phyloP scores from a whole-genome alignment of 1,140 invertebrate genomes.

The Magallana gigas region DNA sequence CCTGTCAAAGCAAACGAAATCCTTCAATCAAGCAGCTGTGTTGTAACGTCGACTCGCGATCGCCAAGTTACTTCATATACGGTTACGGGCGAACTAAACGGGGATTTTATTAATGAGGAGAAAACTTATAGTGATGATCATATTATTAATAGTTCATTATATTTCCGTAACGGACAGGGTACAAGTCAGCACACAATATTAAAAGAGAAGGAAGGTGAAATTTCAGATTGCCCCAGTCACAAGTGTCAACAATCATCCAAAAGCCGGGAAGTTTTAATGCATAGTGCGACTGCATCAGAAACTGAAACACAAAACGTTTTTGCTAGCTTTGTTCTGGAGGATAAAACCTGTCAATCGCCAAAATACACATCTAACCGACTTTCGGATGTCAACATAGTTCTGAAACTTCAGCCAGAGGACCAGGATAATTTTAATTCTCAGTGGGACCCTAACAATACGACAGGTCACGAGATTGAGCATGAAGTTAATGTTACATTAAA shows the following conservation, averaged over 20 bases:
- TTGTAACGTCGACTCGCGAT: neutral
- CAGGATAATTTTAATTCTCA: neutral
- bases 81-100: neutral
- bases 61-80: constrained; percentile 20
- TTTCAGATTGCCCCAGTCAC: neutral
- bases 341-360: neutral
- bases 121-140: neutral
- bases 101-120: constrained; percentile 3
- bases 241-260: neutral
- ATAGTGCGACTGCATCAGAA: neutral
- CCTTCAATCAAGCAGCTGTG: constrained; percentile 27
- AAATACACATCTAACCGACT: constrained; percentile 18
- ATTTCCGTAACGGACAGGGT: neutral
- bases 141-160: neutral
- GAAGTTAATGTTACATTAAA: constrained; percentile 8
- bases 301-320: neutral
- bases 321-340: constrained; percentile 26
- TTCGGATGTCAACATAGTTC: constrained; percentile 25
- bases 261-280: neutral
- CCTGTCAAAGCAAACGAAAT: constrained; percentile 36
- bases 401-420: constrained; percentile 6
- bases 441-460: neutral
- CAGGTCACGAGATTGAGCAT: neutral
- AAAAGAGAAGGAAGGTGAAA: constrained; percentile 22
- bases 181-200: neutral